Evolutionary conservation across 2,797 vertebrate species (phyloP), one percentile per base, ranked within the genome.

Genomic region (Falco concolor): DNA sequence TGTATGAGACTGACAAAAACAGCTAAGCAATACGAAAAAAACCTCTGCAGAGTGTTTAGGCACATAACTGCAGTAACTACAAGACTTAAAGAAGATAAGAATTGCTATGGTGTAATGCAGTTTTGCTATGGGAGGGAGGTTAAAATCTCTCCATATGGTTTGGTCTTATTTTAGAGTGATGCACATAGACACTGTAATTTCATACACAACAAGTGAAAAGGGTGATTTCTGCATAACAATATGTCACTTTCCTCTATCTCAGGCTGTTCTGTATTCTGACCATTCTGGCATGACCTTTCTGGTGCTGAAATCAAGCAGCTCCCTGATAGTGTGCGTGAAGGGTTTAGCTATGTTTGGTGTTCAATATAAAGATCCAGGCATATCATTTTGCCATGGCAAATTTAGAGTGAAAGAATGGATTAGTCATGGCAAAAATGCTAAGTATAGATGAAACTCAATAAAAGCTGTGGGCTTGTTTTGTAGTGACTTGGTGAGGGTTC

Each of bases 381-480:
- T 93, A 88, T 95, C 8, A 0, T 75, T 95, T 95, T 80, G 64
- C 86, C 78, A 75, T 28, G 78, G 85, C 57, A 83, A 87, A 93
- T 96, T 95, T 83, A 61, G 80, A 80, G 60, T 3, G 8, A 90
- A 90, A 95, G 86, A 95, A 92, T 83, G 84, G 81, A 93, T 96
- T 96, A 87, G 90, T 95, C 95, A 95, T 65, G 93, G 86, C 72
- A 94, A 85, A 95, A 79, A 85, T 72, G 78, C 34, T 80, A 94
- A 77, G 30, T 85, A 54, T 75, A 95, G 78, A 83, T 75, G 80
- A 82, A 93, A 92, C 52, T 68, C 67, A 57, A 60, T 25, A 93
- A 68, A 94, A 80, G 12, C 52, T 73, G 27, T 0, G 3, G 27
- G 12, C 27, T 90, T 93, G 45, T 94, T 93, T 95, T 68, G 60